Percentiles rank a stretch among this genome's conserved stretches.
These are phyloP conservation scores for Falcunculus frontatus DNA, from an alignment of 2,113 vertebrate species.

Conservation along the genomic window DNA sequence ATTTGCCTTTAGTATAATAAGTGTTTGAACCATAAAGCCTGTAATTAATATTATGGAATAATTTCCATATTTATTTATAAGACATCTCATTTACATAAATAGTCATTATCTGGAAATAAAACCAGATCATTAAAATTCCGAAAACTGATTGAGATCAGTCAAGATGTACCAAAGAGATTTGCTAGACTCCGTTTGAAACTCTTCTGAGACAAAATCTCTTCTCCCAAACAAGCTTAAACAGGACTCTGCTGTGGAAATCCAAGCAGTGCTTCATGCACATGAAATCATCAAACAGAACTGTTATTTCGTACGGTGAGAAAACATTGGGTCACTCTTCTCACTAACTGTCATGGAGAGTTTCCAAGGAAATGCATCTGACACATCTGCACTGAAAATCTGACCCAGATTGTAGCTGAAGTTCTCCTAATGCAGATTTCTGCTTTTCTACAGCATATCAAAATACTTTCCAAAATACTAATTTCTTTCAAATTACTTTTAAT, in stretches of 20 bases:
- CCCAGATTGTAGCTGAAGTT: background rate
- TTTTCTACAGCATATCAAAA: background rate
- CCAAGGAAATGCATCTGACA: conserved; percentile 19
- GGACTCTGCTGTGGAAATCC: background rate
- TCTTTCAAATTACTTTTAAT: background rate
- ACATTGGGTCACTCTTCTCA: conserved; percentile 23
- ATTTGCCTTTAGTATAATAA: background rate
- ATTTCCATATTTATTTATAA: conserved; percentile 14
- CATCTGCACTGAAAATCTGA: conserved; percentile 23
- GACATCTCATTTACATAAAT: conserved; percentile 25
- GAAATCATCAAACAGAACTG: background rate
- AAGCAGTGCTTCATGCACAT: background rate
- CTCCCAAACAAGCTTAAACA: background rate
- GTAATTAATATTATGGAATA: background rate
- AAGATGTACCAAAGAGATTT: background rate
- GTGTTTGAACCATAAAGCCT: background rate
- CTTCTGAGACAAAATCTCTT: background rate
- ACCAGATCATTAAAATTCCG: background rate
- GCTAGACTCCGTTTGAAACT: background rate
- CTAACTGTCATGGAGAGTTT: background rate
- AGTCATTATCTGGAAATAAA: background rate
- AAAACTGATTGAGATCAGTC: background rate
- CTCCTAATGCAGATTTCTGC: background rate
- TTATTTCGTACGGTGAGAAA: background rate
- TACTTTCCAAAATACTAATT: background rate